These are phyloP conservation scores for Phallusia fumigata DNA, from an alignment of 23 tunicate species.

Conservation along the genomic window DNA sequence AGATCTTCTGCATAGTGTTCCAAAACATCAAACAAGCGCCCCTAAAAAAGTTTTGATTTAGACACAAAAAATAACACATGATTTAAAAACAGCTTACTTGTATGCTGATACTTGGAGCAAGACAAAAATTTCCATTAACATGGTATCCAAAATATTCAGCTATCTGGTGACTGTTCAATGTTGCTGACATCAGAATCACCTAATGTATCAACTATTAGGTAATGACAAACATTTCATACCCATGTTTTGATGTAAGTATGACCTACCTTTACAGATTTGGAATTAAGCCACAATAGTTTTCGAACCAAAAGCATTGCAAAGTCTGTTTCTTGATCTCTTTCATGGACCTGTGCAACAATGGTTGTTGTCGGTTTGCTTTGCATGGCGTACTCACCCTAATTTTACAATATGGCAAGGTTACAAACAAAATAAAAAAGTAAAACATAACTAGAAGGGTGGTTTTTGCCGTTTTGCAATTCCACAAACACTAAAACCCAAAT, in stretches of 20 bases:
- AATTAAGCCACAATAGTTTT: conserved; percentile 64
- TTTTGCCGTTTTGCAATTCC: too few relatives aligned
- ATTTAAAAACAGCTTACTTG: background rate
- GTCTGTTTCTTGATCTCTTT: conserved; percentile 92
- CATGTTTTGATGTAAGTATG: background rate
- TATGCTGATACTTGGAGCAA: conserved; percentile 16
- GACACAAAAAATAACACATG: background rate
- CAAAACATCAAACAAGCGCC: conserved; percentile 34
- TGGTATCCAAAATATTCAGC: conserved; percentile 65
- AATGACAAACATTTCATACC: too few relatives aligned
- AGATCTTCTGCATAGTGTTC: conserved; percentile 80
- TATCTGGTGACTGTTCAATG: conserved; percentile 49
- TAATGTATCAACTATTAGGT: too few relatives aligned
- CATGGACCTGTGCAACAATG: conserved; percentile 54
- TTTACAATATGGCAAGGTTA: too few relatives aligned
- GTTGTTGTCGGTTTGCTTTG: background rate
- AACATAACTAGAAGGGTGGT: too few relatives aligned
- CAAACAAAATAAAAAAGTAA: too few relatives aligned
- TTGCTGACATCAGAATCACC: conserved; percentile 97
- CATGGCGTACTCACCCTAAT: too few relatives aligned
- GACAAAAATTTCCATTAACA: conserved; percentile 12
- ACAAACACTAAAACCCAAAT: too few relatives aligned
- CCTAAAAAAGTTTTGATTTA: background rate
- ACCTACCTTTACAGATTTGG: conserved; percentile 54
- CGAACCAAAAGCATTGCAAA: conserved; percentile 78